phyloP scores from a whole-genome alignment of 2,888 invertebrate species.

The Andrena minutula region DNA sequence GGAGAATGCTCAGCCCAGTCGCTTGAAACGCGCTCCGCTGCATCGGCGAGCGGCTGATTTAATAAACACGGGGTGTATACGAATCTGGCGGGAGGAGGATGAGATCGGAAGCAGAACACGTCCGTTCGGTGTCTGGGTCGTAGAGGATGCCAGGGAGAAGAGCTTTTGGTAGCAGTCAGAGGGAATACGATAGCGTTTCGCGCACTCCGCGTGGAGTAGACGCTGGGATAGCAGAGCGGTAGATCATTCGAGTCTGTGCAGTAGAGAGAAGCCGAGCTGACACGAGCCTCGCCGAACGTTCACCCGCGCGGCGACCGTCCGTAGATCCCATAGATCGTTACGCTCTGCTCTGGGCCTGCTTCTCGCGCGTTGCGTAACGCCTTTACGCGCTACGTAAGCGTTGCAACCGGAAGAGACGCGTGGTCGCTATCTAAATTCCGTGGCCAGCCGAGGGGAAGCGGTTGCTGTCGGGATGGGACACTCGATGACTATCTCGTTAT shows the following conservation, averaged over 20 bases:
- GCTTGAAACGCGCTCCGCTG: not conserved
- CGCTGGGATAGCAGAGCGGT: slow-evolving; percentile 7
- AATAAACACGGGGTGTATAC: not conserved
- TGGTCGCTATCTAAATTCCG: slow-evolving; percentile 66
- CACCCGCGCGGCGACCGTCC: slow-evolving; percentile 60
- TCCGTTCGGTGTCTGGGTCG: not conserved
- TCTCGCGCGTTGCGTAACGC: slow-evolving; percentile 64
- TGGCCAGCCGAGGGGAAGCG: slow-evolving; percentile 37
- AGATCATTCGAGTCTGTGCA: slow-evolving; percentile 28
- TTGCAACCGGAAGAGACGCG: slow-evolving; percentile 62
- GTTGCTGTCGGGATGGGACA: slow-evolving; percentile 54
- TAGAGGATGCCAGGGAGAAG: no score
- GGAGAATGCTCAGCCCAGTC: not conserved
- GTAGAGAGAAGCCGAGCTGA: slow-evolving; percentile 43
- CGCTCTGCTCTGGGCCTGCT: slow-evolving; percentile 51
- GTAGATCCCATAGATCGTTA: slow-evolving; percentile 61
- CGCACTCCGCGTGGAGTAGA: not conserved
- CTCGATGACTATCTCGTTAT: slow-evolving; percentile 46
- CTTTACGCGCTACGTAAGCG: slow-evolving; percentile 64
- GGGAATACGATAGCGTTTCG: slow-evolving; percentile 5
- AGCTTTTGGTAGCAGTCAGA: slow-evolving; percentile 1
- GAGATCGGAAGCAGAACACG: not conserved
- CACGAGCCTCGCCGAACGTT: slow-evolving; percentile 62
- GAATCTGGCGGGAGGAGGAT: not conserved
- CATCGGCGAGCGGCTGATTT: not conserved